A percentile compares a stretch with the other conserved stretches of the same genome.
Evolutionary conservation across 2,888 invertebrate genomes (phyloP).

Genomic region (Lasioglossum vierecki): DNA sequence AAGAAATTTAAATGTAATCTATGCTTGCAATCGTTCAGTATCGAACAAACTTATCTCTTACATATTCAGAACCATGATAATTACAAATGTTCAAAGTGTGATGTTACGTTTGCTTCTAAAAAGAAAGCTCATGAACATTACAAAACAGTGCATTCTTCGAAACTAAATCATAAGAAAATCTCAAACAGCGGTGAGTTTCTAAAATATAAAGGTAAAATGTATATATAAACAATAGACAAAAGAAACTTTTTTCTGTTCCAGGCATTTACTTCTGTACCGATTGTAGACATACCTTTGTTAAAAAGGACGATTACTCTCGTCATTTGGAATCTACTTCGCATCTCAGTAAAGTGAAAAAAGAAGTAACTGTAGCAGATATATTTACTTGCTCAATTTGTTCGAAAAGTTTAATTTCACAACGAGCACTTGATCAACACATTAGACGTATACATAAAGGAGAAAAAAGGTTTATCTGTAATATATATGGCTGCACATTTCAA

Average conservation of each 20-base stretch:
- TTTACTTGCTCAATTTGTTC: constrained; percentile 78
- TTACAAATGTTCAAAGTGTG: constrained; percentile 80
- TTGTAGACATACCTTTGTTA: constrained; percentile 73
- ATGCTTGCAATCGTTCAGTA: constrained; percentile 79
- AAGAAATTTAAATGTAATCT: constrained; percentile 77
- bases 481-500: constrained; percentile 77
- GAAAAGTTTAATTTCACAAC: constrained; percentile 78
- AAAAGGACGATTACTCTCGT: constrained; percentile 72
- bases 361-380: constrained; percentile 70
- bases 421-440: constrained; percentile 78
- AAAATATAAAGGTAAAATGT: background rate
- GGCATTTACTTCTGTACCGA: constrained; percentile 72
- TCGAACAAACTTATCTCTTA: constrained; percentile 78
- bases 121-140: constrained; percentile 74
- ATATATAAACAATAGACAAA: background rate
- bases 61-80: constrained; percentile 80
- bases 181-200: constrained; percentile 61
- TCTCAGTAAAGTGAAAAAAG: constrained; percentile 70
- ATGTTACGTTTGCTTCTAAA: constrained; percentile 79
- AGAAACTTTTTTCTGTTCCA: no score
- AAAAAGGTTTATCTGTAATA: constrained; percentile 77
- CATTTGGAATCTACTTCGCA: constrained; percentile 73
- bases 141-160: constrained; percentile 64
- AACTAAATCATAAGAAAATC: constrained; percentile 55
- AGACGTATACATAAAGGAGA: constrained; percentile 77